Evolutionary conservation across 2,888 invertebrate species (phyloP).

Genomic region (Liopterus haemorrhoidalis): DNA sequence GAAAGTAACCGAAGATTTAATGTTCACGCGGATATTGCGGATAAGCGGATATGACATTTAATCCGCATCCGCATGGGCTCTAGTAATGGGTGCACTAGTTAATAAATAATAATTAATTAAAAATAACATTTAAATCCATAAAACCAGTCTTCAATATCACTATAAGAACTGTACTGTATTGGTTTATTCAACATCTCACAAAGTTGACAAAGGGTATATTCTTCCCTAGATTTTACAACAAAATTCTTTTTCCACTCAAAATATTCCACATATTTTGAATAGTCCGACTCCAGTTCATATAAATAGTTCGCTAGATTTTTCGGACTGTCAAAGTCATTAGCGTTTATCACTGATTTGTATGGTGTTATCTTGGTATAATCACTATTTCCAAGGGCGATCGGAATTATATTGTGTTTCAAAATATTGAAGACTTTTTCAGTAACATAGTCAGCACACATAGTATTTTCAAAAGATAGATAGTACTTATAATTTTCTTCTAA

Average conservation of each 20-base stretch:
- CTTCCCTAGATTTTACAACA: not conserved
- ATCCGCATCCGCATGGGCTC: too few relatives aligned
- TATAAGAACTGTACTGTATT: too few relatives aligned
- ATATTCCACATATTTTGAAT: constrained; percentile 26
- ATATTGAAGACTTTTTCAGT: constrained; percentile 29
- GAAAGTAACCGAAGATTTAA: too few relatives aligned
- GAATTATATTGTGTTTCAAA: constrained; percentile 23
- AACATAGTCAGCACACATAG: constrained; percentile 29
- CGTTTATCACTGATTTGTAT: constrained; percentile 28
- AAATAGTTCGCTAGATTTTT: constrained; percentile 25
- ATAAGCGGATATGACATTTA: too few relatives aligned
- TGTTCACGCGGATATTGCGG: too few relatives aligned
- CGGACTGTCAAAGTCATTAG: constrained; percentile 21
- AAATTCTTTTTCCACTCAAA: constrained; percentile 29
- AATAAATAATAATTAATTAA: too few relatives aligned
- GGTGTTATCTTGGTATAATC: constrained; percentile 26
- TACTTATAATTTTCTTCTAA: constrained; percentile 39
- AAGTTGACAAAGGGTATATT: constrained; percentile 8
- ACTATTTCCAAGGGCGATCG: constrained; percentile 27
- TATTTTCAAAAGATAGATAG: constrained; percentile 31
- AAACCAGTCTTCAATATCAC: too few relatives aligned
- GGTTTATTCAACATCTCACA: too few relatives aligned
- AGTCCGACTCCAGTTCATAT: constrained; percentile 19
- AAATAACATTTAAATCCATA: too few relatives aligned
- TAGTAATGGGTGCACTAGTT: too few relatives aligned